Base-by-base conservation (phyloP, 1,140 invertebrate genomes). In the Calliopsis andreniformis region DNA sequence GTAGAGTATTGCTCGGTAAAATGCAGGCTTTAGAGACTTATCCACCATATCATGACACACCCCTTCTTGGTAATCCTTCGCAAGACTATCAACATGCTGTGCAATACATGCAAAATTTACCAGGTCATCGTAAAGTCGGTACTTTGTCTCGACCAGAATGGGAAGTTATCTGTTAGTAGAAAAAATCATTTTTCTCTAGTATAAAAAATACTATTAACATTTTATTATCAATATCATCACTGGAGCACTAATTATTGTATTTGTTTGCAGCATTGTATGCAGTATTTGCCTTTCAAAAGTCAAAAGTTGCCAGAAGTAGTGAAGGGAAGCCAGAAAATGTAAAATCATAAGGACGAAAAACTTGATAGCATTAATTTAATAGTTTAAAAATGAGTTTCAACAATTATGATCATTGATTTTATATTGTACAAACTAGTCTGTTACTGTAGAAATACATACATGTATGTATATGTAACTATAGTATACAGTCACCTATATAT, bases 101-200 rank as follows among this genome's bases (percentile, higher is more conserved):
- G 59, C 89, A 94, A 14, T 94, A 94, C 87, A 91, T 94, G 79
- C 91, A 94, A 75, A 93, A 83, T 73, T 70, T 87, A 73, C 89
- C 87, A 79, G 90, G 85, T 86, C 84, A 86, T 88, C 88, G 88
- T n/a, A 92, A 89, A 69, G 89, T 96, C 76, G 96, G 96, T 23
- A 99, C 98, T 18, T 93, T 99, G 68, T 97, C 97, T 14, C 94
- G 95, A 85, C 94, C 95, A 20, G 98, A 99, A 92, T 99, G 98
- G 98, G 98, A 99, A 93, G 97, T 96, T 67, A 94, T 95, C 75
- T 96, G 97, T 97, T 93, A 96, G 95, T 94, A 81, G 55, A 69
- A 93, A 71, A 71, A 69, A 69, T 49, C 23, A 73, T 43, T 59
- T 51, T 49, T 35, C 12, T 47, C 18, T n/a, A 0, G 45, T 82